Percentiles rank a stretch among this genome's conserved stretches.
Conservation (phyloP, 1,140 invertebrate species). For the Heliothis subflexa region DNA sequence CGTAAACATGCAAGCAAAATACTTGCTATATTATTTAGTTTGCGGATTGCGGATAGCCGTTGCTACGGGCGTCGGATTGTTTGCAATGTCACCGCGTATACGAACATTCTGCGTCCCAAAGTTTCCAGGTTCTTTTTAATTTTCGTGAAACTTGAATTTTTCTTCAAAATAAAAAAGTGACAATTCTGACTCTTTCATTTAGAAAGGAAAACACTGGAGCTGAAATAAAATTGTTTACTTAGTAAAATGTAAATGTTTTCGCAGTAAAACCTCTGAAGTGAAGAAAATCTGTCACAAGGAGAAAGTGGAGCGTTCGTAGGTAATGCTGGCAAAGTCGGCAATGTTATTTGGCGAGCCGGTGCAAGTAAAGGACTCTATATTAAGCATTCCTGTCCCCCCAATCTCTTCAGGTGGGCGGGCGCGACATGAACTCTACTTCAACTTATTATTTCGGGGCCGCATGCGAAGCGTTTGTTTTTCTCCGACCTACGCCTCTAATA, state of each 20-base stretch:
- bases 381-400: conserved; percentile 82
- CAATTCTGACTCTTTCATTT: conserved; percentile 29
- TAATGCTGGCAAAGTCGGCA: conserved; percentile 70
- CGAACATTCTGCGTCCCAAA: conserved; percentile 21
- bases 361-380: conserved; percentile 82
- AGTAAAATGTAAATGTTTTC: conserved; percentile 27
- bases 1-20: conserved; percentile 68
- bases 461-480: conserved; percentile 79
- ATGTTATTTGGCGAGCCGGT: conserved; percentile 79
- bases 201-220: conserved; percentile 15
- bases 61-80: conserved; percentile 33
- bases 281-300: conserved; percentile 65
- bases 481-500: conserved; percentile 69
- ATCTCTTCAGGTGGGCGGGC: conserved; percentile 80
- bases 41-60: conserved; percentile 51
- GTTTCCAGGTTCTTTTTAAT: conserved; percentile 17
- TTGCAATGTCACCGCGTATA: conserved; percentile 28
- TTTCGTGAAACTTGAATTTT: conserved; percentile 8
- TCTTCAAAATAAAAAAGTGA: conserved; percentile 24
- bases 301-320: conserved; percentile 58
- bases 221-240: conserved; percentile 29
- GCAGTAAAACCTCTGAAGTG: conserved; percentile 26
- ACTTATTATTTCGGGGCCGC: conserved; percentile 80
- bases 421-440: conserved; percentile 76
- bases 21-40: conserved; percentile 66